Base-by-base conservation (phyloP, 1,140 invertebrate genomes). In the Sminthurides bifidus region DNA sequence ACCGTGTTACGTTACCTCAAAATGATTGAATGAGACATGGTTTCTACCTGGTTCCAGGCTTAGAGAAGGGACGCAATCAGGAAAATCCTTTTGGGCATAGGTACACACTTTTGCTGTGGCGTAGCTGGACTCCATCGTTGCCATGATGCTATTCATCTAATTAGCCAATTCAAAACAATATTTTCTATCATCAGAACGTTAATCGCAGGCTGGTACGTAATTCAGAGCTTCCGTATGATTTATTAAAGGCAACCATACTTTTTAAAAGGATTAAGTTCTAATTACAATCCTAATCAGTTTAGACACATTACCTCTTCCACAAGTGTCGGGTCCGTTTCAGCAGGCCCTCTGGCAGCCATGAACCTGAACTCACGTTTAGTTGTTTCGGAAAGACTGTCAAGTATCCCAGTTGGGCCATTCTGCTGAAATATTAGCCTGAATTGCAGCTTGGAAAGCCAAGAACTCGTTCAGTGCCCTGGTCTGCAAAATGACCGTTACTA, bases 361-460 rank as follows among this genome's bases (percentile, higher is more conserved):
- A 54, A 58, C 44, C 53, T 24, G 40, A 58, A 58, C 21, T 58
- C 40, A 10, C 8, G 8, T 10, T n/a, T 10, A 35, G 33, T 8
- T 29, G 30, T 46, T n/a, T n/a, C 6, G 17, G 38, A n/a, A 27
- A 27, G 3, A 15, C 6, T 23, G n/a, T 35, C 8, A 10, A n/a
- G n/a, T 35, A 35, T 21, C 31, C 56, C 60, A 61, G n/a, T 61
- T 57, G 10, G 54, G 33, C 26, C 51, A 61, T 14, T 52, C 41
- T 26, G 30, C 26, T 2, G 52, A 19, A 38, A 61, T 61, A 41
- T 61, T 56, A 15, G 21, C 15, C 46, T 61, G 60, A 35, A 61
- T 55, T 10, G 37, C 14, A 0, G 60, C 31, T 52, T 61, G 55
- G 17, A 61, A 61, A 23, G 37, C 49, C 24, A 58, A 30, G 37